Conservation (phyloP, 2,113 vertebrate genomes). For the Cichladusa arquata region DNA sequence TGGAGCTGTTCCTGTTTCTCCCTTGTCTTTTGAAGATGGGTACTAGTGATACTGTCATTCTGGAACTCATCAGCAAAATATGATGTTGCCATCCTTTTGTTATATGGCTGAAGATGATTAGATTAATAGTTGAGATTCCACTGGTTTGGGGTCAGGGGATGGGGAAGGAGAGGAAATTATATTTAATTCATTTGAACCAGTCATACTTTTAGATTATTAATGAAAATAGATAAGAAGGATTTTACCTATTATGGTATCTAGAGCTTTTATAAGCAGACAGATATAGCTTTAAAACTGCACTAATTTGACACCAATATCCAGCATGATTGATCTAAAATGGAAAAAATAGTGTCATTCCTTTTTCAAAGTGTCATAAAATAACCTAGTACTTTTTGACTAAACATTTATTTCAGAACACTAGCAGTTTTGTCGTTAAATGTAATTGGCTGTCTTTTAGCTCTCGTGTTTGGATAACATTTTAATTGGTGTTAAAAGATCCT, state of each 20-base stretch:
- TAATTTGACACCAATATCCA: not conserved
- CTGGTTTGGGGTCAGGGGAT: too few relatives aligned
- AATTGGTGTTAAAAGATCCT: not conserved
- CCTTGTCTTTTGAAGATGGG: not conserved
- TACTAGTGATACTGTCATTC: not conserved
- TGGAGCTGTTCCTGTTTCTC: not conserved
- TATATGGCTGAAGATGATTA: not conserved
- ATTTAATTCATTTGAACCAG: not conserved
- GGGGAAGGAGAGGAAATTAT: not conserved
- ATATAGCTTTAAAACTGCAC: not conserved
- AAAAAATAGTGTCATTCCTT: not conserved
- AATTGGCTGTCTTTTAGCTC: not conserved
- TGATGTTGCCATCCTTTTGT: not conserved
- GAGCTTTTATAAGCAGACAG: not conserved
- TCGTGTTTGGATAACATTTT: not conserved
- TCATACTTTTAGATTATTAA: not conserved
- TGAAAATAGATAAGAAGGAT: not conserved
- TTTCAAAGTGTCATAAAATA: not conserved
- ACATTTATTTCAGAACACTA: slow-evolving; percentile 1
- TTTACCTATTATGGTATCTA: not conserved
- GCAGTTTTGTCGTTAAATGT: not conserved
- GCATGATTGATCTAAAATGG: not conserved
- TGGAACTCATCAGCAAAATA: not conserved
- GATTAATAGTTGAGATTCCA: not conserved
- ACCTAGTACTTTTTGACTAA: not conserved